A percentile compares a stretch with the other conserved stretches of the same genome.
Evolutionary conservation across 2,797 vertebrate genomes (phyloP).

Genomic region (Falco biarmicus): DNA sequence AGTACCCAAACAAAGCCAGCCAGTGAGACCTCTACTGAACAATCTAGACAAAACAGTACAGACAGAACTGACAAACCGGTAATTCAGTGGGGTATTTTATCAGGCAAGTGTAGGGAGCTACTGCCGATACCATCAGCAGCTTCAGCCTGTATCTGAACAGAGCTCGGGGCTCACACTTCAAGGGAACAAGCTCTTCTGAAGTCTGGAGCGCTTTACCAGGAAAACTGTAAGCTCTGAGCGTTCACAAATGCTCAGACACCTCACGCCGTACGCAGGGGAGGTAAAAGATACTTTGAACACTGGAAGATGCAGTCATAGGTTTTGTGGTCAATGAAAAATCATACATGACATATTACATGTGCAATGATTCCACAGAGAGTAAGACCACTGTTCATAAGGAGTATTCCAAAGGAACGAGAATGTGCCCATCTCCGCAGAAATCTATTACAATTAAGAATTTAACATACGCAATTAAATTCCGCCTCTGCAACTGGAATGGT

Average conservation of each 20-base stretch:
- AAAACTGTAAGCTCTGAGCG: not conserved
- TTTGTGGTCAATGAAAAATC: not conserved
- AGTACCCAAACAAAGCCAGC: not conserved
- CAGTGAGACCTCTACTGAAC: not conserved
- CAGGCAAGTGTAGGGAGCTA: not conserved
- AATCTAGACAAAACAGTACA: not conserved
- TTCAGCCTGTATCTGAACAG: not conserved
- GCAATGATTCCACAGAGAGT: not conserved
- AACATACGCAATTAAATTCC: not conserved
- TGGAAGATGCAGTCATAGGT: not conserved
- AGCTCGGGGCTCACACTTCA: not conserved
- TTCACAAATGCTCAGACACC: not conserved
- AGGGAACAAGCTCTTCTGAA: not conserved
- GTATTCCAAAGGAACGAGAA: not conserved
- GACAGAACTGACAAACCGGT: not conserved
- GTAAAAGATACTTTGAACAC: not conserved
- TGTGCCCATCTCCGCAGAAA: not conserved
- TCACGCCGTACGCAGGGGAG: accelerated
- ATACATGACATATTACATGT: not conserved
- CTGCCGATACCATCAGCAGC: not conserved
- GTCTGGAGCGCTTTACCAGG: not conserved
- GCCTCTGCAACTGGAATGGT: not conserved
- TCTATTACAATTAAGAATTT: not conserved
- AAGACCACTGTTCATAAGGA: not conserved
- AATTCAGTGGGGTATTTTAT: not conserved